Base-by-base conservation (phyloP, 2,797 vertebrate species). In the Manis javanica region DNA sequence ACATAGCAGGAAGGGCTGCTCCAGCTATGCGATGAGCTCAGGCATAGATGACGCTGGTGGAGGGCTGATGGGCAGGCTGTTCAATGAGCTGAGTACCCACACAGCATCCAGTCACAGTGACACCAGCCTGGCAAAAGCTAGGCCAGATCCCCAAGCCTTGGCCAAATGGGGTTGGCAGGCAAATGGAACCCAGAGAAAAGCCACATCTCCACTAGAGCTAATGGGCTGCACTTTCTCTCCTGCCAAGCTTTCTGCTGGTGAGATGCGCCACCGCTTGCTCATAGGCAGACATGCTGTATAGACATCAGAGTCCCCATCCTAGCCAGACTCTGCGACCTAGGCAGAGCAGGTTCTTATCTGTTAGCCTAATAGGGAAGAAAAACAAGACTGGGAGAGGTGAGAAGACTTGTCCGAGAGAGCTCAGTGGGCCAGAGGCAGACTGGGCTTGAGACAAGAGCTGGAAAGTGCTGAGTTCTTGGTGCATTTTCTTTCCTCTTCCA, bases 381-480 rank as follows among this genome's bases (percentile, higher is more conserved):
- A 10, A 16, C 3, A 2, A 64, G 87, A 11, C 55, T 10, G 0
- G 7, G 42, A 34, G 26, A 72, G 18, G 34, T 2, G 11, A 79
- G 12, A 7, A 31, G 42, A 3, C 53, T n/a, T 26, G 10, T 14
- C 24, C 8, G 0, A 12, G 15, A 13, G 69, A 23, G 15, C 1
- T 4, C 55, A 2, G 26, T 0, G 0, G 51, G 15, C 24, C 0
- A 0, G 42, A 9, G 13, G 12, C 0, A 12, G 46, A 46, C 46
- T 11, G 46, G 46, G 46, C 46, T 46, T 46, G 46, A 46, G 46
- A 46, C 46, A 46, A 46, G 46, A 46, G 57, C 64, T 31, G 24
- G 24, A 39, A 19, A 1, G 0, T 39, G 7, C 31, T 8, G 8
- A 0, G 3, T 19, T 6, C 24, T 0, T 6, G 61, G n/a, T 5